Base-by-base conservation (phyloP, 2,113 vertebrate species). In the Tringa solitaria region DNA sequence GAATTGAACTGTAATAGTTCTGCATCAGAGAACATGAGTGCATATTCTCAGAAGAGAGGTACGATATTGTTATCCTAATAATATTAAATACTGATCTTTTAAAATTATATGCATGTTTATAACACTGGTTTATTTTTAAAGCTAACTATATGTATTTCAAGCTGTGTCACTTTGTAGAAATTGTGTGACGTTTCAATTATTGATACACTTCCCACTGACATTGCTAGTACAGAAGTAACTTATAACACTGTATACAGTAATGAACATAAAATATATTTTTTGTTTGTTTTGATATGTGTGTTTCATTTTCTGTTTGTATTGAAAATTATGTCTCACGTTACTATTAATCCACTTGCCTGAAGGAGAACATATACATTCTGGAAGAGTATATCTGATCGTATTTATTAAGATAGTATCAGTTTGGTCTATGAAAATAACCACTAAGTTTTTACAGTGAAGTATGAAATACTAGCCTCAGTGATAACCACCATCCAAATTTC, bases 351-450 rank as follows among this genome's bases (percentile, higher is more conserved):
- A 43, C 27, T 92, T 16, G 2, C 92, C 76, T 95, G 67, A 80
- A 93, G 79, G 56, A 67, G 23, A 93, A 86, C 35, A 46, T 64
- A 28, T 28, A 48, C 39, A 46, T 94, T 90, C 35, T 93, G 56
- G n/a, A 90, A 87, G 74, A 89, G 30, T 67, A 30, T 89, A 94
- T 94, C 72, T 88, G 21, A 83, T 77, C 33, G 41, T 85, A 45
- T 80, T 92, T 93, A 53, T 84, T 91, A 93, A 87, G 65, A 69
- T 64, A 77, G 28, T 76, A 87, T 46, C 9, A 88, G 91, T 93
- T 93, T 96, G 80, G 72, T 97, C 80, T 93, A 84, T 95, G 79
- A 94, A 94, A 95, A 79, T 77, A 81, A 76, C 86, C 30, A 80
- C 56, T 93, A 51, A 87, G 76, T 78, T 97, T 97, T 90, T 91